Evolutionary conservation across 2,888 invertebrate species (phyloP).

Genomic region (Falcaria lacertinaria): DNA sequence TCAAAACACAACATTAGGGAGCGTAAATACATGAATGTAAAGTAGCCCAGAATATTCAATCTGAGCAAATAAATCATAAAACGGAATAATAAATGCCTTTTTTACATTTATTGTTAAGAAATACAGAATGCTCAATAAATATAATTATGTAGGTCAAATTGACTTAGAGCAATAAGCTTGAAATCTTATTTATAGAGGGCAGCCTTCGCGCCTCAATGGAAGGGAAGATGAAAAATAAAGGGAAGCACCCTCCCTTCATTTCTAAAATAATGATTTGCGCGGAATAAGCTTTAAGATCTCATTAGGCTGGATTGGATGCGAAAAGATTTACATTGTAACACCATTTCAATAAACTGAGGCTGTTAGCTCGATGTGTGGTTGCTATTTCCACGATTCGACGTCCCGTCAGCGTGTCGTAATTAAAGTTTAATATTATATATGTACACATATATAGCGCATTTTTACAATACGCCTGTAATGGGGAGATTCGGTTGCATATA

Average conservation of each 20-base stretch:
- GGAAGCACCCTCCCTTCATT: constrained; percentile 3
- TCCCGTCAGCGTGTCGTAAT: too few relatives aligned
- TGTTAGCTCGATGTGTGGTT: too few relatives aligned
- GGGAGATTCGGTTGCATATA: constrained; percentile 1
- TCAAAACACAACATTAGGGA: too few relatives aligned
- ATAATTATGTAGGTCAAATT: background rate
- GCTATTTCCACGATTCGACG: too few relatives aligned
- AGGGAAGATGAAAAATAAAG: background rate
- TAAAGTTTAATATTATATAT: too few relatives aligned
- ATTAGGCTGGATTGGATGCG: constrained; percentile 14
- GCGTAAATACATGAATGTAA: too few relatives aligned
- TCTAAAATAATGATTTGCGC: constrained; percentile 12
- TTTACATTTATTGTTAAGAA: background rate
- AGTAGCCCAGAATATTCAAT: too few relatives aligned
- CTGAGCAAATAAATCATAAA: too few relatives aligned
- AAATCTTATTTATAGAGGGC: background rate
- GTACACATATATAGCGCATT: too few relatives aligned
- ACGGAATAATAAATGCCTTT: too few relatives aligned
- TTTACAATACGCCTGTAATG: too few relatives aligned
- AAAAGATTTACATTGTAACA: constrained; percentile 22
- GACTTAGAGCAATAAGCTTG: background rate
- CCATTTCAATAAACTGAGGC: constrained; percentile 27
- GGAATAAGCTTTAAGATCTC: constrained; percentile 11
- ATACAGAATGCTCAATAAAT: background rate
- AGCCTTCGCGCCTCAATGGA: background rate